Evolutionary conservation across 1,140 invertebrate species (phyloP).

Genomic region (Eueides isabella): DNA sequence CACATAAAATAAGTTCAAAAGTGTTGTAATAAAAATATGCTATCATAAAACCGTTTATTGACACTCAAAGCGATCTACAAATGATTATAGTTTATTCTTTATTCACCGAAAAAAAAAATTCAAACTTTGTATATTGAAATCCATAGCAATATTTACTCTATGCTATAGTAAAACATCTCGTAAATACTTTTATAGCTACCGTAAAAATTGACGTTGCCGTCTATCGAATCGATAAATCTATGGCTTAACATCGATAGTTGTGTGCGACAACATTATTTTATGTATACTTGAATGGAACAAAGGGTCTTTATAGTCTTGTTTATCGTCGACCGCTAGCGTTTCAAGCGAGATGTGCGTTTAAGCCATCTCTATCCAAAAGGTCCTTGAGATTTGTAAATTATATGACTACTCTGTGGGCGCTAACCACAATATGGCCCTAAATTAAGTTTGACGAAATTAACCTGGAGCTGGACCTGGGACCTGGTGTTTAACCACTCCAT

Average conservation of each 20-base stretch:
- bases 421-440: background rate
- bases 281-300: slow-evolving; percentile 51
- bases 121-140: slow-evolving; percentile 6
- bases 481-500: too few species aligned
- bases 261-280: slow-evolving; percentile 48
- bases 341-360: slow-evolving; percentile 49
- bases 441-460: background rate
- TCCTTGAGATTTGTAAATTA: slow-evolving; percentile 34
- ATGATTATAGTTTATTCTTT: slow-evolving; percentile 6
- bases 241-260: slow-evolving; percentile 42
- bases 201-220: slow-evolving; percentile 40
- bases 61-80: background rate
- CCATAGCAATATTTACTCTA: slow-evolving; percentile 8
- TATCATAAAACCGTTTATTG: slow-evolving; percentile 12
- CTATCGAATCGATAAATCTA: slow-evolving; percentile 43
- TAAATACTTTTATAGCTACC: slow-evolving; percentile 43
- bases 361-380: slow-evolving; percentile 28
- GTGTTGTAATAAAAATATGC: slow-evolving; percentile 10
- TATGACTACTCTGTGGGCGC: background rate
- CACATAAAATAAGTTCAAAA: slow-evolving; percentile 7
- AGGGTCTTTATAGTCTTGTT: slow-evolving; percentile 62
- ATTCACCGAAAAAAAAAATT: background rate
- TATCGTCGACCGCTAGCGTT: slow-evolving; percentile 58
- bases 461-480: too few species aligned
- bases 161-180: slow-evolving; percentile 28